Evolutionary conservation across 2,797 vertebrate species (phyloP).

Genomic region (Astyanax mexicanus): DNA sequence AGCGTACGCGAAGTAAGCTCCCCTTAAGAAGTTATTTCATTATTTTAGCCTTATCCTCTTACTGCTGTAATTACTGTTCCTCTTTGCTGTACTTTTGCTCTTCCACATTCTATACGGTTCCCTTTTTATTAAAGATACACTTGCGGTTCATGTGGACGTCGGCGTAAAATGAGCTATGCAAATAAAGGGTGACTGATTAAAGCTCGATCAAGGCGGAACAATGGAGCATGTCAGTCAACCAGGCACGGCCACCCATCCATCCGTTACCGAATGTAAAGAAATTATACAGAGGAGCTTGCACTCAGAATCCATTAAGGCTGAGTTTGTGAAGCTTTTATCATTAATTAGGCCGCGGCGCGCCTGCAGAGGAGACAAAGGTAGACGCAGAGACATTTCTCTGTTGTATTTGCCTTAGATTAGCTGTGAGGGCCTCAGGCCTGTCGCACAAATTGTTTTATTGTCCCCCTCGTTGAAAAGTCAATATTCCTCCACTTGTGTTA

Average conservation of each 20-base stretch:
- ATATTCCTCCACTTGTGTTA: conserved; percentile 42
- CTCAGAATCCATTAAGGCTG: conserved; percentile 52
- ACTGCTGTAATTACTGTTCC: not conserved
- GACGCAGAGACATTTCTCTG: conserved; percentile 52
- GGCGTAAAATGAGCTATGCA: not conserved
- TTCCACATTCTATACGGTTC: not conserved
- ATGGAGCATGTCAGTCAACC: conserved; percentile 16
- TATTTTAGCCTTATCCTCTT: not conserved
- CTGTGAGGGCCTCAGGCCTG: conserved; percentile 34
- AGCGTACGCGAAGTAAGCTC: not conserved
- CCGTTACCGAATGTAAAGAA: conserved; percentile 33
- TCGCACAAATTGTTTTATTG: conserved; percentile 61
- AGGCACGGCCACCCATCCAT: not conserved
- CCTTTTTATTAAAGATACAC: not conserved
- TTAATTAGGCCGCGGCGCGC: conserved; percentile 29
- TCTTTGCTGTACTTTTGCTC: not conserved
- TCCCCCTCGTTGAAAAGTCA: conserved; percentile 52
- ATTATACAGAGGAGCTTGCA: conserved; percentile 35
- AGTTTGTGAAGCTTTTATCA: conserved; percentile 55
- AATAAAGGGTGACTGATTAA: conserved; percentile 28
- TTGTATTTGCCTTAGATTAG: conserved; percentile 67
- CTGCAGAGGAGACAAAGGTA: conserved; percentile 35
- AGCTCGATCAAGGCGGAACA: conserved; percentile 11
- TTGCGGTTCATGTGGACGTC: not conserved
- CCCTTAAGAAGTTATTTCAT: not conserved